Conservation (phyloP, 1,140 invertebrate genomes). For the Pristionchus pacificus region DNA sequence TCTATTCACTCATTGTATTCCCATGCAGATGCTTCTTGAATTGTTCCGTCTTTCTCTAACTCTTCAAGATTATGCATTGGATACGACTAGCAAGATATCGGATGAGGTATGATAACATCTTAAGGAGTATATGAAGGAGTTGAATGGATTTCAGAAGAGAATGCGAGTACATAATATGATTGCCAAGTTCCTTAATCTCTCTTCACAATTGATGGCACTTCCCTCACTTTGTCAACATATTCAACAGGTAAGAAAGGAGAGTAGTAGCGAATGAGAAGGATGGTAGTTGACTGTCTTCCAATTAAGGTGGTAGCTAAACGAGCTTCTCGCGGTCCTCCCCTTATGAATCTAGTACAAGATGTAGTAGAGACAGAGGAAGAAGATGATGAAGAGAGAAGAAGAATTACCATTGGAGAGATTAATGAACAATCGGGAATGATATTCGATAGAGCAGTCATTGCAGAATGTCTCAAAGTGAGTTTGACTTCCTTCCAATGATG, state of each 20-base stretch:
- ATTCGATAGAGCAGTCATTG: not conserved
- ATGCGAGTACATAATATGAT: constrained; percentile 49
- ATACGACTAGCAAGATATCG: constrained; percentile 13
- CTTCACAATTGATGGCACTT: constrained; percentile 50
- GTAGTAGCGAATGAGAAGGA: not conserved
- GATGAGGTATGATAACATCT: constrained; percentile 7
- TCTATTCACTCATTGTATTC: too few species aligned
- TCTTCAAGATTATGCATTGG: constrained; percentile 46
- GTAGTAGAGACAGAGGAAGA: not conserved
- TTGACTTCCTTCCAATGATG: too few species aligned
- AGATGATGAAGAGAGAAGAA: not conserved
- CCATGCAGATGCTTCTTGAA: constrained; percentile 45
- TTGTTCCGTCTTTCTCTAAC: constrained; percentile 51
- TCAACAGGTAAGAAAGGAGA: constrained; percentile 25
- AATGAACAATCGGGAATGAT: not conserved
- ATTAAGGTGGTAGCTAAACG: not conserved
- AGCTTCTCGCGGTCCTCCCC: not conserved
- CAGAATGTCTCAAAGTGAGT: not conserved
- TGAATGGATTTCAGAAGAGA: constrained; percentile 26
- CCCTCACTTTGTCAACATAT: constrained; percentile 48
- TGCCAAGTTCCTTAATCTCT: constrained; percentile 52
- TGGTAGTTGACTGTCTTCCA: not conserved
- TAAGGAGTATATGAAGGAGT: not conserved
- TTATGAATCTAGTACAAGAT: not conserved
- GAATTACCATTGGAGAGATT: not conserved